phyloP scores from a whole-genome alignment of 2,113 vertebrate species.

The Syngnathus scovelli region DNA sequence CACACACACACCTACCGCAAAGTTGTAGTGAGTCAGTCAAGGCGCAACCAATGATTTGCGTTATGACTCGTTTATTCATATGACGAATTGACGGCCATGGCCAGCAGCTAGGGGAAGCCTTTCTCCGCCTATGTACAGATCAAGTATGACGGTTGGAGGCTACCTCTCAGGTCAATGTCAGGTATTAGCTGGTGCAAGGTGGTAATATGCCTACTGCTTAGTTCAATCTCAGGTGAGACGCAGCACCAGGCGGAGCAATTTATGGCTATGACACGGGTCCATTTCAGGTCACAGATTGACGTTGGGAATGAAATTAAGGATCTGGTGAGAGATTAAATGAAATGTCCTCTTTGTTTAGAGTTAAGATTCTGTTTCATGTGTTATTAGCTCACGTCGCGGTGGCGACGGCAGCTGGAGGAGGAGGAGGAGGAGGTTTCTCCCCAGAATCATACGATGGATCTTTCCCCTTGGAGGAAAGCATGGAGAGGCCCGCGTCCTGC shows the following conservation, averaged over 20 bases:
- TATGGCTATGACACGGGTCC: neutral
- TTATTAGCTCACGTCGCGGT: constrained; percentile 39
- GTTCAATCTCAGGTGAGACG: neutral
- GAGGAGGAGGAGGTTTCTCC: constrained; percentile 51
- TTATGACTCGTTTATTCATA: constrained; percentile 31
- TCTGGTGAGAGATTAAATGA: neutral
- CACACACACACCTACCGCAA: no score
- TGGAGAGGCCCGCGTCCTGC: constrained; percentile 58
- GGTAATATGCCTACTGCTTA: neutral
- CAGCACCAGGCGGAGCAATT: neutral
- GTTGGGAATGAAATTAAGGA: neutral
- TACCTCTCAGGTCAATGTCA: neutral
- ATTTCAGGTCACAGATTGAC: neutral
- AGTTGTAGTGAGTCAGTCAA: neutral
- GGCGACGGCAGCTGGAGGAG: constrained; percentile 27
- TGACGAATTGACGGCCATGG: neutral
- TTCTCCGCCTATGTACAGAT: neutral
- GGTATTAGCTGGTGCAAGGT: neutral
- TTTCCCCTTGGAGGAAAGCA: constrained; percentile 71
- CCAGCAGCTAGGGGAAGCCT: neutral
- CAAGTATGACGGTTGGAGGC: no score
- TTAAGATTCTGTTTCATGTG: neutral
- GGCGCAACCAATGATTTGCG: neutral
- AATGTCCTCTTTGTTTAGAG: neutral
- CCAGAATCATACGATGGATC: constrained; percentile 73